Conservation (phyloP, 2,797 vertebrate species). For the Euthynnus affinis region DNA sequence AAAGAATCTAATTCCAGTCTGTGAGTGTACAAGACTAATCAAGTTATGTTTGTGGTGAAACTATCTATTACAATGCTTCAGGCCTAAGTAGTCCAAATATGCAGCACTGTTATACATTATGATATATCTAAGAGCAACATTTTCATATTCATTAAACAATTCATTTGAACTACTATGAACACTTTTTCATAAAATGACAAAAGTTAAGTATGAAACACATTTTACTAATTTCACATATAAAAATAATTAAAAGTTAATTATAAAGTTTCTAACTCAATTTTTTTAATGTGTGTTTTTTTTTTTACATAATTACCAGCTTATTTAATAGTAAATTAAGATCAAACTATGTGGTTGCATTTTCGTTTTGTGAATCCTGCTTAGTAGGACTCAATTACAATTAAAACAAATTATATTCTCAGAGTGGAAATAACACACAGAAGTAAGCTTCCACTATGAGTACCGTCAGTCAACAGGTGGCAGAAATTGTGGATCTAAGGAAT, state of each 20-base stretch:
- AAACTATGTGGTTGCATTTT: not conserved
- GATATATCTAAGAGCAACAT: not conserved
- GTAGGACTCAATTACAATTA: not conserved
- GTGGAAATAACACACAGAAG: not conserved
- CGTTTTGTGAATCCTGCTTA: not conserved
- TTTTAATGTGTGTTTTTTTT: not conserved
- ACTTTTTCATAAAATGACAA: not conserved
- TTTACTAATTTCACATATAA: not conserved
- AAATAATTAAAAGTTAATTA: not conserved
- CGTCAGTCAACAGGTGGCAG: slow-evolving; percentile 27
- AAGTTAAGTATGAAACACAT: not conserved
- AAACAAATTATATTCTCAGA: not conserved
- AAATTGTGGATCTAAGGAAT: slow-evolving; percentile 10
- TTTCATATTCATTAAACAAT: not conserved
- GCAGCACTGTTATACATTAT: not conserved
- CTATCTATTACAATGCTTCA: not conserved
- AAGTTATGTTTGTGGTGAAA: not conserved
- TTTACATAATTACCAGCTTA: not conserved
- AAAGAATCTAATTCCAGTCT: slow-evolving; percentile 15
- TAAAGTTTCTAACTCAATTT: not conserved
- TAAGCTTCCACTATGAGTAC: not conserved
- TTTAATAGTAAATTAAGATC: not conserved
- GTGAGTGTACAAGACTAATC: not conserved
- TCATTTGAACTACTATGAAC: not conserved
- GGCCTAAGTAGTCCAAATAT: not conserved